A percentile compares a stretch with the other conserved stretches of the same genome.
phyloP scores from a whole-genome alignment of 2,113 vertebrate genomes.

The Platysteira castanea region DNA sequence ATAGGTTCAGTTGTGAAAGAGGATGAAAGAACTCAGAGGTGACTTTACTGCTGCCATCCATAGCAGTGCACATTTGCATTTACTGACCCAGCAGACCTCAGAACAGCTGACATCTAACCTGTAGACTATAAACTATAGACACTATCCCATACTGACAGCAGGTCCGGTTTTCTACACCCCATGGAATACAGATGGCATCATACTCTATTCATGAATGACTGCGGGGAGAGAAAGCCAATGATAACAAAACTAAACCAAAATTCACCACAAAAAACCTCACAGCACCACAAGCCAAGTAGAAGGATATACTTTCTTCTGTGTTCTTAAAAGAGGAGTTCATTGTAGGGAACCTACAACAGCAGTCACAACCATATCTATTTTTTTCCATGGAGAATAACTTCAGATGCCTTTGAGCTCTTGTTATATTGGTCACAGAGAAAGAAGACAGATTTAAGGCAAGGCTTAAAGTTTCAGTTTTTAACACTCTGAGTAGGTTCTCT shows the following conservation, averaged over 20 bases:
- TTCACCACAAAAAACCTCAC: background rate
- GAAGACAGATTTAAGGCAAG: background rate
- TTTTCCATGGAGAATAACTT: background rate
- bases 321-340: background rate
- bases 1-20: background rate
- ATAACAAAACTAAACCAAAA: background rate
- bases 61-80: accelerated
- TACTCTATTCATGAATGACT: background rate
- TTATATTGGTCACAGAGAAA: background rate
- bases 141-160: background rate
- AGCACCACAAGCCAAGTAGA: background rate
- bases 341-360: background rate
- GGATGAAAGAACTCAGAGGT: background rate
- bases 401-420: background rate
- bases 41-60: background rate
- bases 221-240: background rate
- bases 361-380: background rate
- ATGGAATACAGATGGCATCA: background rate
- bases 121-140: accelerated
- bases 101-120: background rate
- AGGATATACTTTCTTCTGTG: background rate
- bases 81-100: background rate
- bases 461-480: background rate
- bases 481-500: background rate
- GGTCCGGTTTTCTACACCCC: too few relatives aligned